Base-by-base conservation (phyloP, 2,888 invertebrate species). In the Ormyrus nitidulus region DNA sequence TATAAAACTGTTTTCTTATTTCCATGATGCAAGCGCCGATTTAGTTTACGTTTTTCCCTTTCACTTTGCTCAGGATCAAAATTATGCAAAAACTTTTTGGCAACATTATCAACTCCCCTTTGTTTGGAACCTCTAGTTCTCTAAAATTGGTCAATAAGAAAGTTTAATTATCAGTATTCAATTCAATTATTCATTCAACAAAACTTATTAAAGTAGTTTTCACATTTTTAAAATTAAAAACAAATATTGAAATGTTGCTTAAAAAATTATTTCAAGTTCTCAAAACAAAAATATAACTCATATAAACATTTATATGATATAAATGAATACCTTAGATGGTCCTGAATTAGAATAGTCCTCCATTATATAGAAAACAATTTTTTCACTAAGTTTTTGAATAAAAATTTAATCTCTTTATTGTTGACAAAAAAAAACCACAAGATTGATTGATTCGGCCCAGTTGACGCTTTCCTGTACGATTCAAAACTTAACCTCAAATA, bases 51-150 rank as follows among this genome's bases (percentile, higher is more conserved):
- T 86, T 94, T 93, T 91, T 97, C 95, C 66, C 96, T 92, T 64
- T 93, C 93, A 83, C 96, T 96, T 81, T 93, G 94, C 89, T 96
- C 96, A 0, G 96, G 96, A 89, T 96, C 95, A 87, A 95, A 95
- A 88, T 95, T 88, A 19, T 87, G 83, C 1, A 90, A 82, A 49
- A 90, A 90, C 51, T 90, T 89, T 72, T 85, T 88, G 0, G 90
- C 86, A 6, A 87, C 84, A 7, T 76, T 87, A 73, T 89, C 89
- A 0, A 86, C 85, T 0, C 69, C 86, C 70, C 81, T 84, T 5
- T 84, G 86, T 53, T 86, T 83, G 0, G 87, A 75, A 5, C 87
- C 87, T 64, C 89, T 84, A 0, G 86, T 86, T 73, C 76, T 79
- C 81, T 81, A 51, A 58, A 81, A 70, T 49, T 65, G 7, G 44